Conservation (phyloP, 2,113 vertebrate genomes). For the Ictidomys tridecemlineatus region DNA sequence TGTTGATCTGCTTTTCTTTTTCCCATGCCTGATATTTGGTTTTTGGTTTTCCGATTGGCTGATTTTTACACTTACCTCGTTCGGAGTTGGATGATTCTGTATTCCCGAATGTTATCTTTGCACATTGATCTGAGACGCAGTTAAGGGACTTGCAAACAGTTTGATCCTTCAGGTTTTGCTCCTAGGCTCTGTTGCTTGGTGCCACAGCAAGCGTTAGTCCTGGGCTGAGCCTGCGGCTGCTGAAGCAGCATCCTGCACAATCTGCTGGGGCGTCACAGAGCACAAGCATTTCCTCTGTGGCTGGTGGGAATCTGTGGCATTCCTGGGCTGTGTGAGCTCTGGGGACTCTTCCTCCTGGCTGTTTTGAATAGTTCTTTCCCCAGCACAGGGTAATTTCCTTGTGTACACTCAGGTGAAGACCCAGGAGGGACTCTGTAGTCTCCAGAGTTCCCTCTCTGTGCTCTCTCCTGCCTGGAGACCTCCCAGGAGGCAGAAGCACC, state of each 20-base stretch:
- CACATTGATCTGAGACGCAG: not conserved
- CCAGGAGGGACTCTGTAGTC: not conserved
- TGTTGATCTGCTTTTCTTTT: not conserved
- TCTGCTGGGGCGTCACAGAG: not conserved
- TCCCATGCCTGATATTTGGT: not conserved
- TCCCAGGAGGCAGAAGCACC: too few species aligned
- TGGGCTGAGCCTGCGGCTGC: not conserved
- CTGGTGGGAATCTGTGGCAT: not conserved
- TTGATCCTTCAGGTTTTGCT: not conserved
- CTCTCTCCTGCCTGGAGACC: not conserved
- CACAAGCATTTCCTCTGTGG: not conserved
- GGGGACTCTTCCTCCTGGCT: not conserved
- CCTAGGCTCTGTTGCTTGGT: not conserved
- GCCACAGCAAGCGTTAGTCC: too few species aligned
- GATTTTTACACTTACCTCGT: not conserved
- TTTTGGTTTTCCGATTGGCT: not conserved
- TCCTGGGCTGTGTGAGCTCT: not conserved
- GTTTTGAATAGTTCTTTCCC: not conserved
- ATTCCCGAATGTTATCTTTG: not conserved
- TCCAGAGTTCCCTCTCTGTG: accelerated
- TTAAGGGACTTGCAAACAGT: not conserved
- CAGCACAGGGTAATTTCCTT: not conserved
- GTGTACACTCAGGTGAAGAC: not conserved
- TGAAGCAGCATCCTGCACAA: not conserved
- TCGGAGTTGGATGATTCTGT: not conserved